A percentile compares a stretch with the other conserved stretches of the same genome.
phyloP scores from a whole-genome alignment of 2,797 vertebrate species.

The Triplophysa bombifrons region DNA sequence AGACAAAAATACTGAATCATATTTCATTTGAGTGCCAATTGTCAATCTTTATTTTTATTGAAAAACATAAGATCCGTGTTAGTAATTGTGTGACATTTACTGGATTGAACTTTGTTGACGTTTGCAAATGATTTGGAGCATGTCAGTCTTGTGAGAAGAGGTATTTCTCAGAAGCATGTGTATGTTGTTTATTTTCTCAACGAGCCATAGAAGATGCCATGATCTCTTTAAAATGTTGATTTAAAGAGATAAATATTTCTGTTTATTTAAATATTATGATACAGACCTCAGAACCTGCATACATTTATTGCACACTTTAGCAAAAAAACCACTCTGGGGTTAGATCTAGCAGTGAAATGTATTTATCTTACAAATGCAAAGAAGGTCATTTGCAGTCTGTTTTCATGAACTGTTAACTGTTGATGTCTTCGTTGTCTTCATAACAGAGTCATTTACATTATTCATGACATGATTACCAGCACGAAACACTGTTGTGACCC shows the following conservation, averaged over 20 bases:
- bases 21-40: not conserved
- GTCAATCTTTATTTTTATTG: not conserved
- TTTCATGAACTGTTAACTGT: conserved; percentile 37
- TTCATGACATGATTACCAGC: conserved; percentile 56
- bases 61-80: not conserved
- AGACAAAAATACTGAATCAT: not conserved
- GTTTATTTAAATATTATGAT: not conserved
- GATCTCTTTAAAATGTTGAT: not conserved
- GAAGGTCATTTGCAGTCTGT: conserved; percentile 43
- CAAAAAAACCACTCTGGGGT: not conserved
- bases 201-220: conserved; percentile 44
- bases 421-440: conserved; percentile 15
- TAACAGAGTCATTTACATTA: conserved; percentile 26
- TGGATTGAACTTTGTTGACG: not conserved
- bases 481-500: conserved; percentile 62
- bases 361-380: conserved; percentile 28
- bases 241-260: not conserved
- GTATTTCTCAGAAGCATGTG: conserved; percentile 70
- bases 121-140: conserved; percentile 42
- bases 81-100: not conserved
- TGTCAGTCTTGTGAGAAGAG: conserved; percentile 57
- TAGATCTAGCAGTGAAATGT: not conserved
- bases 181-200: conserved; percentile 64
- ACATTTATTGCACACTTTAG: not conserved
- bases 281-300: not conserved